Base-by-base conservation (phyloP, 2,113 vertebrate genomes). In the Carollia perspicillata region DNA sequence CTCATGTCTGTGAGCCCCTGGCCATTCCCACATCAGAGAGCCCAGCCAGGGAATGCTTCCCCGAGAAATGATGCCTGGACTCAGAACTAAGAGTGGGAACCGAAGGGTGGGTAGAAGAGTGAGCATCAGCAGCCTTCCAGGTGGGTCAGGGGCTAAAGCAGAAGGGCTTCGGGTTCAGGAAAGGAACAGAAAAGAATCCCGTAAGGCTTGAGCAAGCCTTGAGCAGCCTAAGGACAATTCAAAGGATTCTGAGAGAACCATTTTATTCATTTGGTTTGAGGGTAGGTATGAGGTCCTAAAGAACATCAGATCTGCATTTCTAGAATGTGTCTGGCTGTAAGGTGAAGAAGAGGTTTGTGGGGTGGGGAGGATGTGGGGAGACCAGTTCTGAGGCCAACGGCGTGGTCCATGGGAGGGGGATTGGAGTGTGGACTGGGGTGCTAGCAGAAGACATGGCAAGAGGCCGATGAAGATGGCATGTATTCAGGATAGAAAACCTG, bases 221-320 rank as follows among this genome's bases (percentile, higher is more conserved):
- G 49, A 51, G 49, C 14, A 51, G 49, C 20, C 42, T 72, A 1
- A 8, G n/a, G 35, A 60, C 16, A 44, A 69, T 14, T 35, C 12
- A 42, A n/a, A 77, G 40, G 35, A n/a, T 12, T 84, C 26, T 17
- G 22, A 49, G 63, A 22, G 2, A 22, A 81, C 20, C 26, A 28
- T 93, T 94, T 74, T 49, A 18, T 72, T 96, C 81, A n/a, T 55
- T 95, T 80, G 53, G 47, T 58, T 94, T 58, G 42, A 60, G 42
- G 69, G 40, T 11, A 17, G n/a, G 22, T 1, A 1, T 35, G 74
- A 47, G 17, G 11, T 47, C 44, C 86, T 71, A 17, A 23, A 42
- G 1, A 44, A 55, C 22, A 83, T 78, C 42, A 68, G n/a, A 79
- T 85, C 53, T 92, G 81, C 85, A 83, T 92, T 93, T 94, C 69